Evolutionary conservation across 2,113 vertebrate genomes (phyloP).

Genomic region (Notarius lentiginosus): DNA sequence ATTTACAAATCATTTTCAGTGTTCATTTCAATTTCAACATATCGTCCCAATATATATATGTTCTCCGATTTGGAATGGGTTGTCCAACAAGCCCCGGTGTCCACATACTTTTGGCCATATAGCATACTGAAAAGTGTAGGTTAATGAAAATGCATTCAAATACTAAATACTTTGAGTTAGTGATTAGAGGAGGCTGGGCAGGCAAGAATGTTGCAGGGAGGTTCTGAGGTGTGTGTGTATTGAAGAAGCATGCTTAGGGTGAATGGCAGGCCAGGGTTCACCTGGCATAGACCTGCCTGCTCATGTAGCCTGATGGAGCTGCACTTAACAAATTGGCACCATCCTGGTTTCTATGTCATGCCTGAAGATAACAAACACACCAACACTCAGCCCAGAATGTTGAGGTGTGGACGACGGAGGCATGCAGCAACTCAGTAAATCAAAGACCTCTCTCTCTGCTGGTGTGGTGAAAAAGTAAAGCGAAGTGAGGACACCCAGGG

Average conservation of each 20-base stretch:
- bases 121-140: no score
- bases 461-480: slow-evolving; percentile 48
- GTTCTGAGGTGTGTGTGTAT: neutral
- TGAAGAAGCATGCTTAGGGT: neutral
- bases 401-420: slow-evolving; percentile 4
- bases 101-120: neutral
- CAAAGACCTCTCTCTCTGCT: slow-evolving; percentile 26
- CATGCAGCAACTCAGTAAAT: slow-evolving; percentile 40
- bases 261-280: slow-evolving; percentile 17
- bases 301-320: neutral
- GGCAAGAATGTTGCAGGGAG: neutral
- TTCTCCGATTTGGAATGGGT: neutral
- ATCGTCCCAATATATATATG: neutral
- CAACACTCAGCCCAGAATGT: slow-evolving; percentile 23
- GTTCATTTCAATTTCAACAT: no score
- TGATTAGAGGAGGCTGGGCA: neutral
- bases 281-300: slow-evolving; percentile 15
- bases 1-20: no score
- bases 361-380: slow-evolving; percentile 43
- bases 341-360: slow-evolving; percentile 43
- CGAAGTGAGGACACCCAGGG: slow-evolving; percentile 54
- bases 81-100: neutral
- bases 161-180: neutral
- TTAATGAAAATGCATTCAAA: neutral
- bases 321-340: slow-evolving; percentile 50